phyloP scores from a whole-genome alignment of 2,113 vertebrate species.

The Aegotheles bennettii region DNA sequence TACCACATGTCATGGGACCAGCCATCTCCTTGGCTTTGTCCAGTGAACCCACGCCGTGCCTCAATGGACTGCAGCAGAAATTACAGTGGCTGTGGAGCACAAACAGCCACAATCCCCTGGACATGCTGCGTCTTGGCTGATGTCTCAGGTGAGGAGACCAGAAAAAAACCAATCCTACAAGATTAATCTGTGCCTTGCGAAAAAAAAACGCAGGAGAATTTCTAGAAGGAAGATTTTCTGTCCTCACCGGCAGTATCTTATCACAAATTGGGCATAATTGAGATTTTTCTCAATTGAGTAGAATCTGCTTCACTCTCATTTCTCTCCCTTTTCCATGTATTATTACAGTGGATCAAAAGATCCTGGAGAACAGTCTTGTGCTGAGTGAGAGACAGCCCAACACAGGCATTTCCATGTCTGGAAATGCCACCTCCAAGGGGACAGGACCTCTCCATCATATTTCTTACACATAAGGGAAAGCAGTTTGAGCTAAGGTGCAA shows the following conservation, averaged over 20 bases:
- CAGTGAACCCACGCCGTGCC: not conserved
- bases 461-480: not conserved
- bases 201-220: not conserved
- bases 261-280: not conserved
- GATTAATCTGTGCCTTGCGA: not conserved
- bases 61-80: accelerated
- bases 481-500: not conserved
- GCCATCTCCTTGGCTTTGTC: not conserved
- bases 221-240: not conserved
- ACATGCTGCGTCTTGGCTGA: not conserved
- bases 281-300: not conserved
- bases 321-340: not conserved
- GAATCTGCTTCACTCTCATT: not conserved
- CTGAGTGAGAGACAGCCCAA: not conserved
- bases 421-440: not conserved
- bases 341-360: not conserved
- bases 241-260: not conserved
- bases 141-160: not conserved
- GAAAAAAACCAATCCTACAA: not conserved
- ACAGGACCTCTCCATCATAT: not conserved
- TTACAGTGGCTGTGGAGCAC: not conserved
- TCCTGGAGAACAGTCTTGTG: not conserved
- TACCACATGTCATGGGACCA: accelerated
- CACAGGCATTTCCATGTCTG: not conserved
- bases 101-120: not conserved